phyloP scores from a whole-genome alignment of 2,113 vertebrate genomes.

The Takifugu bimaculatus region DNA sequence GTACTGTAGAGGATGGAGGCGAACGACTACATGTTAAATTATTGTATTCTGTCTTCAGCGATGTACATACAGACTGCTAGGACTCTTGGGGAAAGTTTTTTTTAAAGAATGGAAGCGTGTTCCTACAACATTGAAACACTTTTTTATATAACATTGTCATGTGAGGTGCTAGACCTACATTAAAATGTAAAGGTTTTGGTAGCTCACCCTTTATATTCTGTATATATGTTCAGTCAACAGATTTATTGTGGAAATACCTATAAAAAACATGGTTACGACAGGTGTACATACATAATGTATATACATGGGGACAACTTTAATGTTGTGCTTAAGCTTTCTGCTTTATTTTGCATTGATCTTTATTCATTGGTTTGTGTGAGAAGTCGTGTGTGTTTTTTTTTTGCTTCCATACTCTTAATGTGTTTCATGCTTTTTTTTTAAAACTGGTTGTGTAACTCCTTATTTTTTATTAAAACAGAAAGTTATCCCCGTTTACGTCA shows the following conservation, averaged over 20 bases:
- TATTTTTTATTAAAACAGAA: conserved; percentile 58
- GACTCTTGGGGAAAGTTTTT: neutral
- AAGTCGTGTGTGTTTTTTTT: conserved; percentile 12
- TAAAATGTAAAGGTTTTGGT: conserved; percentile 32
- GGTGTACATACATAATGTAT: neutral
- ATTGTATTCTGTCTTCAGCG: no score
- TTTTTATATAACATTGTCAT: conserved; percentile 21
- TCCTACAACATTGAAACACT: conserved; percentile 8
- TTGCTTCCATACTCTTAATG: conserved; percentile 29
- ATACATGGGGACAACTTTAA: conserved; percentile 14
- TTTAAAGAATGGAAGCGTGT: neutral
- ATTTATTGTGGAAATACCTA: conserved; percentile 42
- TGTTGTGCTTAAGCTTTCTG: conserved; percentile 19
- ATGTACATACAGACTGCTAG: neutral
- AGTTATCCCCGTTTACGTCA: neutral
- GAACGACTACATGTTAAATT: neutral
- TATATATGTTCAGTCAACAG: conserved; percentile 25
- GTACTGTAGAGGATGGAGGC: conserved; percentile 4
- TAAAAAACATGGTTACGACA: conserved; percentile 3
- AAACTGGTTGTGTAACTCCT: conserved; percentile 41
- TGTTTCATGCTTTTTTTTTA: conserved; percentile 60
- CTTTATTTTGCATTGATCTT: conserved; percentile 24
- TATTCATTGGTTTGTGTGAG: conserved; percentile 11
- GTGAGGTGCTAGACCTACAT: conserved; percentile 40
- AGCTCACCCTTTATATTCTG: conserved; percentile 31